A percentile compares a stretch with the other conserved stretches of the same genome.
phyloP scores from a whole-genome alignment of 2,797 vertebrate species.

The Oreortyx pictus region DNA sequence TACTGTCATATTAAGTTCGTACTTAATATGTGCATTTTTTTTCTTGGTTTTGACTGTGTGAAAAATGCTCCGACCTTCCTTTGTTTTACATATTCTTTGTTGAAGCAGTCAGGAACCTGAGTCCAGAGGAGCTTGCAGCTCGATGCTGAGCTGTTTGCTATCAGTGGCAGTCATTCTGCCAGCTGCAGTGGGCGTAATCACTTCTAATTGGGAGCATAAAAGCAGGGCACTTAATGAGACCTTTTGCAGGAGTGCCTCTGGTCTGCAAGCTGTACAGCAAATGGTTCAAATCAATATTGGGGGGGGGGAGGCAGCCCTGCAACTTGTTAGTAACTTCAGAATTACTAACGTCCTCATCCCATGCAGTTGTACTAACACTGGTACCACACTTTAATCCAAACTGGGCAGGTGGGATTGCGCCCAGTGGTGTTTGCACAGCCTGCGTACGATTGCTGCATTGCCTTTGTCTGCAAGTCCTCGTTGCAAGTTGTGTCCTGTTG shows the following conservation, averaged over 20 bases:
- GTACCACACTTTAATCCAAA: not conserved
- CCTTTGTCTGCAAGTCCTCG: not conserved
- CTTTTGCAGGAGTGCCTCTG: not conserved
- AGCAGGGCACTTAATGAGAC: constrained; percentile 31
- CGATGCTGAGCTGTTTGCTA: fast-evolving
- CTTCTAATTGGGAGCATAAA: constrained; percentile 39
- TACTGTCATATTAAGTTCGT: not conserved
- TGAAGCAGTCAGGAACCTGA: not conserved
- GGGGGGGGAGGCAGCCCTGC: not conserved
- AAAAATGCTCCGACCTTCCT: not conserved
- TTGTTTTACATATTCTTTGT: not conserved
- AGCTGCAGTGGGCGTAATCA: constrained; percentile 47
- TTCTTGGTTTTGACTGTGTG: not conserved
- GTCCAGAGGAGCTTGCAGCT: not conserved
- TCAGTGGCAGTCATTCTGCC: not conserved
- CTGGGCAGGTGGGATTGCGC: constrained; percentile 17
- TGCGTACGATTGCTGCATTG: not conserved
- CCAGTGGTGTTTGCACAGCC: not conserved
- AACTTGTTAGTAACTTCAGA: not conserved
- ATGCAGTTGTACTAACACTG: not conserved
- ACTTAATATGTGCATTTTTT: not conserved
- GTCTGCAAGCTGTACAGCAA: constrained; percentile 4
- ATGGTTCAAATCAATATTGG: not conserved
- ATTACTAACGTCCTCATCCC: not conserved
- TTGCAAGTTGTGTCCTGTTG: not conserved